A percentile compares a stretch with the other conserved stretches of the same genome.
Evolutionary conservation across 2,888 invertebrate genomes (phyloP).

Genomic region (Apodemia zela): DNA sequence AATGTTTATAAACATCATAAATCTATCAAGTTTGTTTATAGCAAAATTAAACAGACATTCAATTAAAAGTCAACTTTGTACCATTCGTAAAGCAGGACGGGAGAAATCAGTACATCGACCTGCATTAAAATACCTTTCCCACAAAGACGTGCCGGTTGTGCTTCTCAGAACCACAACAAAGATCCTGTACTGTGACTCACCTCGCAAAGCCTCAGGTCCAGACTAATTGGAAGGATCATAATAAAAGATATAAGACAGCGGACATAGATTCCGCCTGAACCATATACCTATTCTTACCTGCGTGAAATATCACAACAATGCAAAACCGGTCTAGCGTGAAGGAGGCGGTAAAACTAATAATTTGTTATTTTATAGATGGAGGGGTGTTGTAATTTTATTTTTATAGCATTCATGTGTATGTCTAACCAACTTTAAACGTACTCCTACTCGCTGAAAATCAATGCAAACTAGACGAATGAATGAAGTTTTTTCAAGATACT

Average conservation of each 20-base stretch:
- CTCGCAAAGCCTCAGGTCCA: constrained; percentile 36
- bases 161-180: constrained; percentile 77
- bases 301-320: background rate
- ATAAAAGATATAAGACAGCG: constrained; percentile 48
- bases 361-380: background rate
- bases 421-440: too few relatives aligned
- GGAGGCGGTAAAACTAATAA: background rate
- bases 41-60: constrained; percentile 37
- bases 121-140: constrained; percentile 70
- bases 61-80: constrained; percentile 45
- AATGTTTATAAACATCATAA: constrained; percentile 9
- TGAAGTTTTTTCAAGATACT: too few relatives aligned
- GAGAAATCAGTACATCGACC: constrained; percentile 70
- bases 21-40: constrained; percentile 20
- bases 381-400: too few relatives aligned
- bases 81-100: constrained; percentile 46
- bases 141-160: constrained; percentile 63
- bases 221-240: constrained; percentile 38
- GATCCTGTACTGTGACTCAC: constrained; percentile 75
- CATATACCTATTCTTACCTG: constrained; percentile 17
- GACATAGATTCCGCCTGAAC: constrained; percentile 21
- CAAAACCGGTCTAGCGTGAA: background rate
- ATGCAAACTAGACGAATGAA: too few relatives aligned
- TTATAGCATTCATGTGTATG: too few relatives aligned
- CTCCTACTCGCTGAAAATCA: too few relatives aligned